Evolutionary conservation across 1,140 invertebrate species (phyloP).

Genomic region (Megalopta genalis): DNA sequence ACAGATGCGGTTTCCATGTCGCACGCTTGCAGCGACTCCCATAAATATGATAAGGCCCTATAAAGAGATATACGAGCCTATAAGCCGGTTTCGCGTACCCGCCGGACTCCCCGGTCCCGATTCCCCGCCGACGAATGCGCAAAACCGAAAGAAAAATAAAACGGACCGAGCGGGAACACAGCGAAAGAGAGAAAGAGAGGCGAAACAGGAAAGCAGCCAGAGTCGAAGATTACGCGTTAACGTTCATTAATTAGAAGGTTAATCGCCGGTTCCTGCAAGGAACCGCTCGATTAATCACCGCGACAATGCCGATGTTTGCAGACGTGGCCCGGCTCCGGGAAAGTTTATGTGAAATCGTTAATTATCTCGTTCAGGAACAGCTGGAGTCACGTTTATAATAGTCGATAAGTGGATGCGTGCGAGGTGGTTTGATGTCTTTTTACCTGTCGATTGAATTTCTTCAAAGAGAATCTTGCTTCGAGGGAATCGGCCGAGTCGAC

Average conservation of each 20-base stretch:
- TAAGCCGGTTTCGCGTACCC: slow-evolving; percentile 53
- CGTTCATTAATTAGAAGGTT: slow-evolving; percentile 58
- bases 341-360: background rate
- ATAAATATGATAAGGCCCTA: slow-evolving; percentile 74
- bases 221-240: slow-evolving; percentile 45
- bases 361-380: background rate
- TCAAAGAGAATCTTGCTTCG: too few relatives aligned
- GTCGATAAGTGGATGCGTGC: too few relatives aligned
- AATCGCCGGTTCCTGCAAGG: slow-evolving; percentile 19
- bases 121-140: slow-evolving; percentile 8
- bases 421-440: too few relatives aligned
- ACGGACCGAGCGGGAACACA: too few relatives aligned
- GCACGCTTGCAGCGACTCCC: slow-evolving; percentile 65
- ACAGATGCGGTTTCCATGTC: slow-evolving; percentile 74
- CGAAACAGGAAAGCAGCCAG: background rate
- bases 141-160: background rate
- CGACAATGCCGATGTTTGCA: too few relatives aligned
- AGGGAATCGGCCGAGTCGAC: too few relatives aligned
- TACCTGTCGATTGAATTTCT: too few relatives aligned
- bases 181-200: background rate
- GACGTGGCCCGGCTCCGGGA: background rate
- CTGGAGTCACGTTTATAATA: too few relatives aligned
- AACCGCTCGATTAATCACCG: too few relatives aligned
- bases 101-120: slow-evolving; percentile 21
- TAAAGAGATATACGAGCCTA: slow-evolving; percentile 69